Evolutionary conservation across 2,888 invertebrate genomes (phyloP).

Genomic region (Diadegma fenestrale): DNA sequence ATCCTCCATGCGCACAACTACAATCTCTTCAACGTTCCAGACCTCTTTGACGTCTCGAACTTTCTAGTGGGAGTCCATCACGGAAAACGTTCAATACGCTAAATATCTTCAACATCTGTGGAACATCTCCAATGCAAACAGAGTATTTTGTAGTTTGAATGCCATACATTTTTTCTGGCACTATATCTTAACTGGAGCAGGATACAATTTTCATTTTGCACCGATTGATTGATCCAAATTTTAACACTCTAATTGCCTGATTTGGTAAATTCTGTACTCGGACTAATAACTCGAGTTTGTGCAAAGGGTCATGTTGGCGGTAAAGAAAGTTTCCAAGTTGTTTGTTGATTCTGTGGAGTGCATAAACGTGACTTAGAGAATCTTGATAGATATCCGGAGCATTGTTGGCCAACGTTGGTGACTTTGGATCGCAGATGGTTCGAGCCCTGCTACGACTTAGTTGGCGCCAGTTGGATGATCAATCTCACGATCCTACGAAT

Average conservation of each 20-base stretch:
- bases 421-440: constrained; percentile 11
- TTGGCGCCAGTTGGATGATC: constrained; percentile 19
- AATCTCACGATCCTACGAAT: not conserved
- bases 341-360: not conserved
- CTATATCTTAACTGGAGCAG: not conserved
- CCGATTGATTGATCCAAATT: not conserved
- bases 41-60: not conserved
- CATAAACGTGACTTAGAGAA: not conserved
- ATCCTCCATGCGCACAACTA: not conserved
- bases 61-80: not conserved
- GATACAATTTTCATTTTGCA: not conserved
- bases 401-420: not conserved
- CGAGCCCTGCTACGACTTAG: not conserved
- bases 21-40: constrained; percentile 8
- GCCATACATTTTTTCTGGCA: not conserved
- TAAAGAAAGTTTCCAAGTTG: not conserved
- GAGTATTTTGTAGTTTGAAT: not conserved
- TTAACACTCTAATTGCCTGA: too few relatives aligned
- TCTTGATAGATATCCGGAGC: constrained; percentile 3
- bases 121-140: not conserved
- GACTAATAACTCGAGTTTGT: not conserved
- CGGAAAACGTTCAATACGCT: not conserved
- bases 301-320: not conserved
- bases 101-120: not conserved
- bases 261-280: too few relatives aligned